Percentiles rank a stretch among this genome's conserved stretches.
phyloP scores from a whole-genome alignment of 2,888 invertebrate species.

The Coleophora deauratella region DNA sequence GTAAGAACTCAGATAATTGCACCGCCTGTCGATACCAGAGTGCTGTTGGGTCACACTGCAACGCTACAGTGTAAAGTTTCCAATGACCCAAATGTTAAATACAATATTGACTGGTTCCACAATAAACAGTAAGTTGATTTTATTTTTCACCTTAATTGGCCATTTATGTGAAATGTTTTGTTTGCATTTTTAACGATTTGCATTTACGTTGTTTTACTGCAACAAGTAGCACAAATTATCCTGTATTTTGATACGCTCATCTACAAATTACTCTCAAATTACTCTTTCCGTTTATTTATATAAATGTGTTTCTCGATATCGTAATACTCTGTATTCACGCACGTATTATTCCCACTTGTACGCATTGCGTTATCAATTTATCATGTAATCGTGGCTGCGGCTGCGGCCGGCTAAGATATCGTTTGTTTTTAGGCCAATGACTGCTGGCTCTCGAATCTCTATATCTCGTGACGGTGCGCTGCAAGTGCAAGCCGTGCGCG shows the following conservation, averaged over 20 bases:
- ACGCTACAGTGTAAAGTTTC: conserved; percentile 95
- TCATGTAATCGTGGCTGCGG: not conserved
- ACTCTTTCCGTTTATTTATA: too few relatives aligned
- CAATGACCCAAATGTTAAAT: conserved; percentile 90
- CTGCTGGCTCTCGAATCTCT: conserved; percentile 79
- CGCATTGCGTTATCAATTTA: too few relatives aligned
- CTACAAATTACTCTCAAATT: too few relatives aligned
- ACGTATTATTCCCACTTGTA: too few relatives aligned
- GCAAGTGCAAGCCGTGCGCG: conserved; percentile 90
- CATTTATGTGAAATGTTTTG: too few relatives aligned
- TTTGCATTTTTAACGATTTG: too few relatives aligned
- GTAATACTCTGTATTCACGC: too few relatives aligned
- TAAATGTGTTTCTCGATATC: too few relatives aligned
- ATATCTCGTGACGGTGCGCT: conserved; percentile 88
- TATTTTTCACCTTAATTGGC: not conserved
- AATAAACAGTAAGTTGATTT: conserved; percentile 81
- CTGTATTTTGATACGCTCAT: too few relatives aligned
- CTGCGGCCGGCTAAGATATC: not conserved
- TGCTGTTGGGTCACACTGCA: conserved; percentile 93
- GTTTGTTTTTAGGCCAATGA: conserved; percentile 51
- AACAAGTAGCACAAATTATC: too few relatives aligned
- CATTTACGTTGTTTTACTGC: too few relatives aligned
- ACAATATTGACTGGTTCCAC: conserved; percentile 91
- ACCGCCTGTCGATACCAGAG: conserved; percentile 93
- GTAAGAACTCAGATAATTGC: conserved; percentile 95